phyloP scores from a whole-genome alignment of 2,113 vertebrate genomes.

The Melanostigma gelatinosum region DNA sequence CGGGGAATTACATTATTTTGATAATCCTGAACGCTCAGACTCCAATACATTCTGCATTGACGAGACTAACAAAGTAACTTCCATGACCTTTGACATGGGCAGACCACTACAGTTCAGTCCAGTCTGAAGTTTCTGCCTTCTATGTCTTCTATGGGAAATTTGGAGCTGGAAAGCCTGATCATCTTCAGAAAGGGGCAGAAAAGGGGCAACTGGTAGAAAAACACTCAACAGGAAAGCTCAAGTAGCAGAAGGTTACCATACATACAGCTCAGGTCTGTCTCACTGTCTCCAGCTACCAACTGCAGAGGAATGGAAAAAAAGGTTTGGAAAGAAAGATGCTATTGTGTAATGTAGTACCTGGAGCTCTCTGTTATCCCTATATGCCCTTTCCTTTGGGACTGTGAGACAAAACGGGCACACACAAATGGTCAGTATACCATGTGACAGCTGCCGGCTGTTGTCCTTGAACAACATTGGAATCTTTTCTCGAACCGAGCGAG shows the following conservation, averaged over 20 bases:
- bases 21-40: not conserved
- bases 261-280: slow-evolving; percentile 21
- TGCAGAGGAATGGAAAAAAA: slow-evolving; percentile 44
- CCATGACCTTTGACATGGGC: slow-evolving; percentile 41
- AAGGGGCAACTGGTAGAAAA: slow-evolving; percentile 27
- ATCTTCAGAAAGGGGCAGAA: slow-evolving; percentile 29
- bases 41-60: slow-evolving; percentile 32
- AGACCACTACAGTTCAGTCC: not conserved
- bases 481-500: not conserved
- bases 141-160: slow-evolving; percentile 48
- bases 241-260: slow-evolving; percentile 25
- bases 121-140: slow-evolving; percentile 26
- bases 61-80: slow-evolving; percentile 17
- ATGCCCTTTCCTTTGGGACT: slow-evolving; percentile 34
- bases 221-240: slow-evolving; percentile 38
- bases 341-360: slow-evolving; percentile 65
- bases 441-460: slow-evolving; percentile 45
- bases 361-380: slow-evolving; percentile 39
- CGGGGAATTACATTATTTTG: slow-evolving; percentile 27
- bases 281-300: slow-evolving; percentile 16
- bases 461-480: slow-evolving; percentile 50
- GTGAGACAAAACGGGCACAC: slow-evolving; percentile 15
- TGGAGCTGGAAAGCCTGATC: slow-evolving; percentile 16
- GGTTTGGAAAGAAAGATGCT: slow-evolving; percentile 40
- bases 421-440: slow-evolving; percentile 22